Evolutionary conservation across 2,888 invertebrate species (phyloP).

Genomic region (Polia nebulosa): DNA sequence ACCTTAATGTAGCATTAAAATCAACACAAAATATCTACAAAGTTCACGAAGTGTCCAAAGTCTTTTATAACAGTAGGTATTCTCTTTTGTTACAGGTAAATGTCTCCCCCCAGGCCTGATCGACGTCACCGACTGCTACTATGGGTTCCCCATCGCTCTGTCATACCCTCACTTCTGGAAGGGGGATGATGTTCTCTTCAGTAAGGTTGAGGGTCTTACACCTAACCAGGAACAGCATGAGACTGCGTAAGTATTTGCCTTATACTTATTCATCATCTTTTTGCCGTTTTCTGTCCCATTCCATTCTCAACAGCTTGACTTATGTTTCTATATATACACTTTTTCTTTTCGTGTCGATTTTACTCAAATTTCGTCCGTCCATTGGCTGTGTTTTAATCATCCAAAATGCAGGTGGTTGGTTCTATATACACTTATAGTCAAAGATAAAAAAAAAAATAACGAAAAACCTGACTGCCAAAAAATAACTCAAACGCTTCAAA

Average conservation of each 20-base stretch:
- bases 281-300: not conserved
- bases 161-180: constrained; percentile 97
- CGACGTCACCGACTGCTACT: constrained; percentile 97
- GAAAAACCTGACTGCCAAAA: too few relatives aligned
- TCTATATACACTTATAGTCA: too few relatives aligned
- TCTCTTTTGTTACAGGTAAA: constrained; percentile 84
- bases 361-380: too few relatives aligned
- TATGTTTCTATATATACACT: too few relatives aligned
- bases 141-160: constrained; percentile 97
- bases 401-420: too few relatives aligned
- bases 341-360: too few relatives aligned
- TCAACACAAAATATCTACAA: not conserved
- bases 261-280: not conserved
- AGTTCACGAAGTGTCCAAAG: too few relatives aligned
- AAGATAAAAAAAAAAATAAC: too few relatives aligned
- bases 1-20: not conserved
- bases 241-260: constrained; percentile 78
- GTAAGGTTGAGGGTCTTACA: constrained; percentile 93
- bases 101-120: constrained; percentile 95
- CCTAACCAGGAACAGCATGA: constrained; percentile 91
- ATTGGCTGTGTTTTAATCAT: too few relatives aligned
- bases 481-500: too few relatives aligned
- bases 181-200: constrained; percentile 92
- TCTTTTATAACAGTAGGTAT: too few relatives aligned
- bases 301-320: too few relatives aligned